Percentiles rank a stretch among this genome's conserved stretches.
Evolutionary conservation across 2,797 vertebrate species (phyloP).

Genomic region (Peromyscus attwateri): DNA sequence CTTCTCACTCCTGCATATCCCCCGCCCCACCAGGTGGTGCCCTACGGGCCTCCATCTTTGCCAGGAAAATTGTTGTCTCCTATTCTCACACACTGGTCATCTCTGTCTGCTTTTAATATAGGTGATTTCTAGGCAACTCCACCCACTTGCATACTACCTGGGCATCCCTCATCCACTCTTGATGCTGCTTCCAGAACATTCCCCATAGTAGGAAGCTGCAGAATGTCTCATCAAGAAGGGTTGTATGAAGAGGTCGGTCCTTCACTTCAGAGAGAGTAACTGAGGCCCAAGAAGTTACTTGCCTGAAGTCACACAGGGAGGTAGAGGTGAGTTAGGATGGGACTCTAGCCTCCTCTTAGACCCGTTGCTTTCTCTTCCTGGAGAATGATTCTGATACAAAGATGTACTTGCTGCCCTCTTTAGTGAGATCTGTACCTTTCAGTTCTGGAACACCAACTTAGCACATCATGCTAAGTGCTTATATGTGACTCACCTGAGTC

Average conservation of each 20-base stretch:
- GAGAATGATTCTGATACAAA: background rate
- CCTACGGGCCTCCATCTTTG: background rate
- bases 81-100: background rate
- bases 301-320: background rate
- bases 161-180: background rate
- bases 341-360: background rate
- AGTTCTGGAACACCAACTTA: background rate
- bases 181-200: conserved; percentile 25
- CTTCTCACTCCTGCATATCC: background rate
- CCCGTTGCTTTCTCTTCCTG: background rate
- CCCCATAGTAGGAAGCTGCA: background rate
- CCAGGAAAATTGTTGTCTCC: background rate
- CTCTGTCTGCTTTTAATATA: background rate
- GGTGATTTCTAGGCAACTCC: background rate
- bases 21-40: background rate
- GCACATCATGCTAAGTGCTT: background rate
- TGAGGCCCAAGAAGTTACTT: background rate
- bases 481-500: background rate
- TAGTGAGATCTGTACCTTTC: background rate
- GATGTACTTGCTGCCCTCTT: background rate
- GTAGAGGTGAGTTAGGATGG: background rate
- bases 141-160: accelerated
- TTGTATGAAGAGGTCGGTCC: background rate
- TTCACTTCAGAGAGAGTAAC: background rate
- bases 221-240: background rate